phyloP scores from a whole-genome alignment of 92 coral and sea anemone genomes.

The Anthopleura xanthogrammica region DNA sequence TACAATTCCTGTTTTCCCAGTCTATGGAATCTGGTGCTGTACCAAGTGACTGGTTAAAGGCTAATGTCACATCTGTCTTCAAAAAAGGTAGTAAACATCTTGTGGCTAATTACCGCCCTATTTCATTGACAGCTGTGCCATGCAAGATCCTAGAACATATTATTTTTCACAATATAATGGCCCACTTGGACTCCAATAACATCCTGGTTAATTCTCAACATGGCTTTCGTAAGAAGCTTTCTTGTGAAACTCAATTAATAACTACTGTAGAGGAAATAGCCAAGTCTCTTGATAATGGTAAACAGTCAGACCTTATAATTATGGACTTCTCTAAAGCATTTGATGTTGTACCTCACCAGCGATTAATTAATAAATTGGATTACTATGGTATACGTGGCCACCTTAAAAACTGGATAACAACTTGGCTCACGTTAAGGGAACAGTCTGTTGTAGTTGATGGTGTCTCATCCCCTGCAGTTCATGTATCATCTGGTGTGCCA shows the following conservation, averaged over 20 bases:
- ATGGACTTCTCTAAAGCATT: too few species aligned
- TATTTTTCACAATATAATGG: conserved; percentile 34
- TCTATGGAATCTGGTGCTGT: conserved; percentile 33
- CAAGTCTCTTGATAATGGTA: too few species aligned
- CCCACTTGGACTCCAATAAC: conserved; percentile 29
- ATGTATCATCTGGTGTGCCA: too few species aligned
- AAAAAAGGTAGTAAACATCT: conserved; percentile 39
- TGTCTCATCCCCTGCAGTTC: too few species aligned
- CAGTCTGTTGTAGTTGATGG: too few species aligned
- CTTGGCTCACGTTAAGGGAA: too few species aligned
- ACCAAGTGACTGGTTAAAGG: conserved; percentile 39
- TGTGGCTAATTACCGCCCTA: conserved; percentile 38
- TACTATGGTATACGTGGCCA: too few species aligned
- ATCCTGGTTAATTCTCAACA: conserved; percentile 41
- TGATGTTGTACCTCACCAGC: too few species aligned
- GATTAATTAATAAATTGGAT: too few species aligned
- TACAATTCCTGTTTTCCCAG: conserved; percentile 33
- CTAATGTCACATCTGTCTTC: conserved; percentile 31
- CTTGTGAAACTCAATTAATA: conserved; percentile 42
- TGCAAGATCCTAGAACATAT: conserved; percentile 46
- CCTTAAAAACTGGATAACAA: too few species aligned
- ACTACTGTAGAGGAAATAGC: too few species aligned
- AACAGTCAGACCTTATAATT: too few species aligned
- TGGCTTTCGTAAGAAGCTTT: conserved; percentile 30
- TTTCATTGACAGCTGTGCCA: conserved; percentile 47